A percentile compares a stretch with the other conserved stretches of the same genome.
Conservation (phyloP, 2,888 invertebrate genomes). For the Hypomecis atomaria region DNA sequence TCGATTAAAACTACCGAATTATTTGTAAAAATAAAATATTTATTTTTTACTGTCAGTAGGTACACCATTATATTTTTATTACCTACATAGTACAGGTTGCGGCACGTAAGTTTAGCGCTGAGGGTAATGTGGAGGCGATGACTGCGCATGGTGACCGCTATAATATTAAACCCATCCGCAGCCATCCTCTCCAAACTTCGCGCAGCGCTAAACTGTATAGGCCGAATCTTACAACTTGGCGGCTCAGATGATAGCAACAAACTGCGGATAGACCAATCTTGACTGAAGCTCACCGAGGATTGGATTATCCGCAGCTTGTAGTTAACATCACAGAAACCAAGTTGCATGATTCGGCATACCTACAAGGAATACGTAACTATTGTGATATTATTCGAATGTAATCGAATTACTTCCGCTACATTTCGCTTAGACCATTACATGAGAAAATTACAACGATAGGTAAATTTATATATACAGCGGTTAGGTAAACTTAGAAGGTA, state of each 20-base stretch:
- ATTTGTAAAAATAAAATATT: slow-evolving; percentile 2
- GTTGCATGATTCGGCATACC: not conserved
- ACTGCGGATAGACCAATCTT: no score
- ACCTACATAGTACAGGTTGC: not conserved
- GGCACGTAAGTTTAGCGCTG: no score
- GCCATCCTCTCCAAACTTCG: no score
- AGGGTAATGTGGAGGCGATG: no score
- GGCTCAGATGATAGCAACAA: no score
- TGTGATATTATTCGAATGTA: slow-evolving; percentile 6
- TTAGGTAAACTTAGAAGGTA: not conserved
- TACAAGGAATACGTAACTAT: slow-evolving; percentile 1
- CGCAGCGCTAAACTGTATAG: no score
- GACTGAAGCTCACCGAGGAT: no score
- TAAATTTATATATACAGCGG: not conserved
- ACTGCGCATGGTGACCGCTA: no score
- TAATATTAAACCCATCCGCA: no score
- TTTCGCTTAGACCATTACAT: not conserved
- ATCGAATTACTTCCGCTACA: not conserved
- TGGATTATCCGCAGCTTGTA: no score
- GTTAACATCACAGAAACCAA: no score
- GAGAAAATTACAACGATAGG: not conserved
- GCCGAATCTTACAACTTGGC: no score
- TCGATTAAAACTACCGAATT: not conserved
- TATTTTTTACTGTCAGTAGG: slow-evolving; percentile 4
- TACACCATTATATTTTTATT: slow-evolving; percentile 3